Percentiles rank a stretch among this genome's conserved stretches.
These are phyloP conservation scores for Dromococcyx pavoninus DNA, from an alignment of 2,797 vertebrate genomes.

Conservation along the genomic window DNA sequence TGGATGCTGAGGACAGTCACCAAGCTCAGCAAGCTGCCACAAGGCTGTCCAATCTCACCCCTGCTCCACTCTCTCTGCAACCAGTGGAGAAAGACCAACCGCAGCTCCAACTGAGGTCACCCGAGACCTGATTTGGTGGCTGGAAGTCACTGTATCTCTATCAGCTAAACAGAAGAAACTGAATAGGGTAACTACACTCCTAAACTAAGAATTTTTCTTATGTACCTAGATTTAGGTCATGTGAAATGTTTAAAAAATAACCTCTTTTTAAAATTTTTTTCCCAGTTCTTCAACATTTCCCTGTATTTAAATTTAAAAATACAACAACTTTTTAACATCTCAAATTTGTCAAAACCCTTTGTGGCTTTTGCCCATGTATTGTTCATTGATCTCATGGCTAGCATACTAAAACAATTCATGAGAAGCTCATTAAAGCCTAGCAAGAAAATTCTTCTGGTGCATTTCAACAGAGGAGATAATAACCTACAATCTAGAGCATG, in stretches of 20 bases:
- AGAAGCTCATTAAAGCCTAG: constrained; percentile 46
- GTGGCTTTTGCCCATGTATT: not conserved
- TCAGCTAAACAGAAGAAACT: not conserved
- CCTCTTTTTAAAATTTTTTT: not conserved
- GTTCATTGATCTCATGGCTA: not conserved
- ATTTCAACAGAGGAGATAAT: constrained; percentile 53
- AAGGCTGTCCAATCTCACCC: not conserved
- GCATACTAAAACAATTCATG: constrained; percentile 26
- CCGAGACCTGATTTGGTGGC: not conserved
- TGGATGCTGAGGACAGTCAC: not conserved
- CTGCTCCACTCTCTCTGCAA: accelerated
- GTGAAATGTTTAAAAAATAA: not conserved
- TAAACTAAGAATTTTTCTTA: not conserved
- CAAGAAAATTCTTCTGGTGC: constrained; percentile 29
- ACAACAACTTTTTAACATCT: not conserved
- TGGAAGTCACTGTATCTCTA: not conserved
- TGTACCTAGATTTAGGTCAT: not conserved
- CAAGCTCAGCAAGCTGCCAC: not conserved
- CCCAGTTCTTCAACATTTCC: not conserved
- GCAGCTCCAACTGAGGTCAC: not conserved
- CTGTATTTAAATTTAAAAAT: not conserved
- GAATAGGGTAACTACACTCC: not conserved
- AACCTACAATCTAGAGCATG: constrained; percentile 57
- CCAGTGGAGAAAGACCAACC: not conserved
- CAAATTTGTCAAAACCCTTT: not conserved